These are phyloP conservation scores for Corythornis leucogaster DNA, from an alignment of 2,797 vertebrate genomes.

Conservation along the genomic window DNA sequence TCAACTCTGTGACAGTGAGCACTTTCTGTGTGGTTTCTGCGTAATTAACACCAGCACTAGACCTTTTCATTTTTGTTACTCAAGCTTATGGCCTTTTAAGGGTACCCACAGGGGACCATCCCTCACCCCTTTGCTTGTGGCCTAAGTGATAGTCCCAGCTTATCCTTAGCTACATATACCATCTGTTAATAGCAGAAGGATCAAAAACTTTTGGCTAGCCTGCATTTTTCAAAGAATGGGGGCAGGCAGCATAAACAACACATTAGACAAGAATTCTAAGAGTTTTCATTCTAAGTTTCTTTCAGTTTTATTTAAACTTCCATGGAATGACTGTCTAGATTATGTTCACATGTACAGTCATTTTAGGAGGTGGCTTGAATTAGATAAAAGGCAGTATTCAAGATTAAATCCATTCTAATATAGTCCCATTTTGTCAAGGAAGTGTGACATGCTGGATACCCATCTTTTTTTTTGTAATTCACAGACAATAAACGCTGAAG, in stretches of 20 bases:
- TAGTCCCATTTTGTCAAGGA: conserved; percentile 1
- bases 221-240: conserved; percentile 76
- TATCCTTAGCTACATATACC: conserved; percentile 89
- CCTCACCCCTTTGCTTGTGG: conserved; percentile 88
- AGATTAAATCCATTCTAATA: not conserved
- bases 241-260: conserved; percentile 68
- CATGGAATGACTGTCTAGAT: conserved; percentile 37
- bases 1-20: conserved; percentile 97
- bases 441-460: not conserved
- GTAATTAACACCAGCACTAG: conserved; percentile 99
- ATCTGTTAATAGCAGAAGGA: conserved; percentile 95
- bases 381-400: conserved; percentile 9
- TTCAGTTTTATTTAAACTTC: conserved; percentile 44
- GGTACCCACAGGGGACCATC: conserved; percentile 94
- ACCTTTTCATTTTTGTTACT: conserved; percentile 98
- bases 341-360: conserved; percentile 28
- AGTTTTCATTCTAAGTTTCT: conserved; percentile 53
- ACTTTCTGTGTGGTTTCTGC: conserved; percentile 99
- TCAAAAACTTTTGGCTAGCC: conserved; percentile 89
- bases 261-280: conserved; percentile 52
- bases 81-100: conserved; percentile 99
- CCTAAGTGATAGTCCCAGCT: conserved; percentile 88
- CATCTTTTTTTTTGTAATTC: not conserved
- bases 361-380: not conserved
- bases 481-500: not conserved